These are phyloP conservation scores for Pelochelys cantorii DNA, from an alignment of 2,797 vertebrate species.

Conservation along the genomic window DNA sequence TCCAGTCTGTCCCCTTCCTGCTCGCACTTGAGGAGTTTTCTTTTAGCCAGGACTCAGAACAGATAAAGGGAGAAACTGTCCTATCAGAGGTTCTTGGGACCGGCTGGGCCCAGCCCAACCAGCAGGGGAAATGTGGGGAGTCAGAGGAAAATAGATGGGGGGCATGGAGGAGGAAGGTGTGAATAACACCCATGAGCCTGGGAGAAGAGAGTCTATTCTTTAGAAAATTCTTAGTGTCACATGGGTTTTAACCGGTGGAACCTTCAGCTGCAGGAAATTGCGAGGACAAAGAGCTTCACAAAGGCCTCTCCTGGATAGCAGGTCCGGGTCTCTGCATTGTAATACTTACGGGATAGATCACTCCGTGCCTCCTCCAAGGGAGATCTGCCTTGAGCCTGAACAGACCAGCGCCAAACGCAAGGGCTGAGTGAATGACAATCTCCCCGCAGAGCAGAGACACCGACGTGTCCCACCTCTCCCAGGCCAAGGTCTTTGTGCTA, in stretches of 20 bases:
- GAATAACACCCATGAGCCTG: not conserved
- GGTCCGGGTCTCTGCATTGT: not conserved
- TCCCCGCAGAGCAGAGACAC: not conserved
- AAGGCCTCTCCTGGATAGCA: not conserved
- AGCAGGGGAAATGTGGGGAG: not conserved
- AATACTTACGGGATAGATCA: not conserved
- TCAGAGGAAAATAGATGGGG: not conserved
- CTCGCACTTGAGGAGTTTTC: not conserved
- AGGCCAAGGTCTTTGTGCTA: not conserved
- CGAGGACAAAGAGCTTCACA: not conserved
- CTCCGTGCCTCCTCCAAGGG: not conserved
- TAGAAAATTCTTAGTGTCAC: not conserved
- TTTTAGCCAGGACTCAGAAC: not conserved
- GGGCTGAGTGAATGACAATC: too few relatives aligned
- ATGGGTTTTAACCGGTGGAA: not conserved
- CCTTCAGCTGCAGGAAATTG: not conserved
- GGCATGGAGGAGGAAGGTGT: not conserved
- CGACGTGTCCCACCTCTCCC: not conserved
- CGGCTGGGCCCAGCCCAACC: not conserved
- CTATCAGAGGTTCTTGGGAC: not conserved
- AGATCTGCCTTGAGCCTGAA: not conserved
- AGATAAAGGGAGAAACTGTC: not conserved
- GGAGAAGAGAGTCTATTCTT: not conserved
- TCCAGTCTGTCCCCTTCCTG: not conserved
- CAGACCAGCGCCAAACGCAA: not conserved